Base-by-base conservation (phyloP, 2,113 vertebrate genomes). In the Phoenicopterus ruber region DNA sequence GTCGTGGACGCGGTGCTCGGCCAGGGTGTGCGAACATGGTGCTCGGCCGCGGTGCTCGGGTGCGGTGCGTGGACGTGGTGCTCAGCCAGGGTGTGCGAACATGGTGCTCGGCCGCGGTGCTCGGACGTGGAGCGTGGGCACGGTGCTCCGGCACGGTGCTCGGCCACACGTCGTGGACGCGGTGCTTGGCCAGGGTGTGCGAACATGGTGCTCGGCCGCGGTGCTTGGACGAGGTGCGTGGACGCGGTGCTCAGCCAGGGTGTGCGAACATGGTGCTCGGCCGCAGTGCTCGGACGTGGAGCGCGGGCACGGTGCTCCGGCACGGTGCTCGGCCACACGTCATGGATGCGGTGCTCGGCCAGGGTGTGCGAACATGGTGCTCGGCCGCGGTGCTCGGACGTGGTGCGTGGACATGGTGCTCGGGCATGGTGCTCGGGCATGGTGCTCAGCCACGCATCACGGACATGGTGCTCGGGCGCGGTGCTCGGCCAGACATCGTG, bases 331-430 rank as follows among this genome's bases (percentile, higher is more conserved):
- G 4, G 36, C 47, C 58, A 21, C 11, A 3, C 26, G 2, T 13
- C 16, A 3, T 20, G 66, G 26, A 8, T 3, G 3, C 6, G 32
- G 50, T 5, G 49, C 59, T 19, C 4, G 5, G n/a, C 24, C 66
- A n/a, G 10, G 15, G 40, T 15, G 49, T 14, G 11, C 7, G 42
- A 6, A 3, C 26, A 3, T 5, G 79, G 65, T 38, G 42, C 28
- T 74, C 7, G 3, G 28, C 5, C n/a, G 3, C 0, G 11, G 62
- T 44, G 49, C 44, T 49, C 1, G 9, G 65, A 11, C 8, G 4
- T 40, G 36, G 25, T 18, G 61, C 12, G 25, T 40, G 31, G 21
- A 24, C 42, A 2, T 8, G 29, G 63, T 46, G 65, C 65, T n/a
- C 7, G 7, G 20, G 2, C 38, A 7, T 1, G 29, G 40, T 34